Conservation (phyloP, 2,888 invertebrate genomes). For the Morpho deidamia region DNA sequence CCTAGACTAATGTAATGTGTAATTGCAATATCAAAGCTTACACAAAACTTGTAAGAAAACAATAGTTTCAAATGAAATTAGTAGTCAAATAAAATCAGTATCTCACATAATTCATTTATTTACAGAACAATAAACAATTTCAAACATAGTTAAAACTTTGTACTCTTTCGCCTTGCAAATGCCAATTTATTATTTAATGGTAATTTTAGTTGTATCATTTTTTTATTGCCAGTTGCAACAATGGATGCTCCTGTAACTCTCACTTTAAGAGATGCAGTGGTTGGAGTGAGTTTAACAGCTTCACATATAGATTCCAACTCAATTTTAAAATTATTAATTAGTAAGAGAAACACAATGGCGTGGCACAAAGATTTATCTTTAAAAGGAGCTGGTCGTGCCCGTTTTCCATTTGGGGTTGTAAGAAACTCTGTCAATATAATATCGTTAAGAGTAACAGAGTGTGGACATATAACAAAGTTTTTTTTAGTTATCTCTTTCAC, state of each 20-base stretch:
- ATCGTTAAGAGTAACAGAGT: conserved; percentile 51
- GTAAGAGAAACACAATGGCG: conserved; percentile 50
- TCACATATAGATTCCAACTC: conserved; percentile 46
- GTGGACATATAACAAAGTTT: conserved; percentile 37
- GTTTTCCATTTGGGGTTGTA: conserved; percentile 33
- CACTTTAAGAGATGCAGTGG: conserved; percentile 42
- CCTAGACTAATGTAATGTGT: too few relatives aligned
- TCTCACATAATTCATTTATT: too few relatives aligned
- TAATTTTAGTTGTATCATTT: conserved; percentile 52
- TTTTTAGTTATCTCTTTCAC: conserved; percentile 46
- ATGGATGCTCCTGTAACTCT: conserved; percentile 50
- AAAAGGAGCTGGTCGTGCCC: conserved; percentile 43
- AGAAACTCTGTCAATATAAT: conserved; percentile 48
- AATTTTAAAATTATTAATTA: conserved; percentile 56
- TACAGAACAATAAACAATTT: not conserved
- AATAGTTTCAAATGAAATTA: too few relatives aligned
- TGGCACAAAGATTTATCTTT: conserved; percentile 61
- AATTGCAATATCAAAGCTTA: too few relatives aligned
- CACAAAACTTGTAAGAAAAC: too few relatives aligned
- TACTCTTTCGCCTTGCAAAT: conserved; percentile 43
- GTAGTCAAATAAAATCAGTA: too few relatives aligned
- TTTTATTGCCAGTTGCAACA: conserved; percentile 35
- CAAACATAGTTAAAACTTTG: conserved; percentile 39
- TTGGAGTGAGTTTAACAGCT: conserved; percentile 41
- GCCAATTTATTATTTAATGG: conserved; percentile 37